Percentiles rank a stretch among this genome's conserved stretches.
These are phyloP conservation scores for Ips nitidus DNA, from an alignment of 1,140 invertebrate species.

Conservation along the genomic window DNA sequence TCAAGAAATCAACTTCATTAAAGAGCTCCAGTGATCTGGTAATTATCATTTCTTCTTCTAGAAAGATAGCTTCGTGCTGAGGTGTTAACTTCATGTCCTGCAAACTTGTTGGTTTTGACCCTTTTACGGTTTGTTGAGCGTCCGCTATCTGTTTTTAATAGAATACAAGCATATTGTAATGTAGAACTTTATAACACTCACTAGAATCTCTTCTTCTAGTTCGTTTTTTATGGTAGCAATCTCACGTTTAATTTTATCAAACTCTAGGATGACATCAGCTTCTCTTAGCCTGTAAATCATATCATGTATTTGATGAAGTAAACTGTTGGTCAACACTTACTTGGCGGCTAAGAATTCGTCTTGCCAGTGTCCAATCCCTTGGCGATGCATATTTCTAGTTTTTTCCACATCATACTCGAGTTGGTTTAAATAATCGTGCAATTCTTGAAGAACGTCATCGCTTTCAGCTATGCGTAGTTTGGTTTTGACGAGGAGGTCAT, in stretches of 20 bases:
- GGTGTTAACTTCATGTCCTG: too few species aligned
- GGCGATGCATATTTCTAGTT: constrained; percentile 13
- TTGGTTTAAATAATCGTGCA: constrained; percentile 17
- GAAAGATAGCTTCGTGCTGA: constrained; percentile 14
- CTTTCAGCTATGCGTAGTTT: constrained; percentile 32
- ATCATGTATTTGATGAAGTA: neutral
- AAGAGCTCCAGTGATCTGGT: constrained; percentile 18
- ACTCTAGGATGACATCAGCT: constrained; percentile 33
- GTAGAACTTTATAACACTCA: constrained; percentile 8
- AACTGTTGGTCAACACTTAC: constrained; percentile 3
- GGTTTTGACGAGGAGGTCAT: constrained; percentile 31
- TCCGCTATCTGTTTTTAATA: constrained; percentile 15
- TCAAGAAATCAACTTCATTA: constrained; percentile 33
- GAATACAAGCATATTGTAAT: constrained; percentile 4
- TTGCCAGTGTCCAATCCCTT: constrained; percentile 28
- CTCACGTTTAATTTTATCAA: constrained; percentile 34
- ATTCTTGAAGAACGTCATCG: constrained; percentile 23
- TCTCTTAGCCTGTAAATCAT: constrained; percentile 24
- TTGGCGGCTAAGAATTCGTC: constrained; percentile 34
- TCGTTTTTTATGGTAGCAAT: constrained; percentile 30
- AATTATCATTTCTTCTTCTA: constrained; percentile 20
- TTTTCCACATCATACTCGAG: constrained; percentile 33
- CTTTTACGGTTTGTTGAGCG: neutral
- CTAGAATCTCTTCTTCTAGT: constrained; percentile 28
- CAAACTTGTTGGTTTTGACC: too few species aligned